Evolutionary conservation across 2,113 vertebrate species (phyloP).

Genomic region (Antidorcas marsupialis): DNA sequence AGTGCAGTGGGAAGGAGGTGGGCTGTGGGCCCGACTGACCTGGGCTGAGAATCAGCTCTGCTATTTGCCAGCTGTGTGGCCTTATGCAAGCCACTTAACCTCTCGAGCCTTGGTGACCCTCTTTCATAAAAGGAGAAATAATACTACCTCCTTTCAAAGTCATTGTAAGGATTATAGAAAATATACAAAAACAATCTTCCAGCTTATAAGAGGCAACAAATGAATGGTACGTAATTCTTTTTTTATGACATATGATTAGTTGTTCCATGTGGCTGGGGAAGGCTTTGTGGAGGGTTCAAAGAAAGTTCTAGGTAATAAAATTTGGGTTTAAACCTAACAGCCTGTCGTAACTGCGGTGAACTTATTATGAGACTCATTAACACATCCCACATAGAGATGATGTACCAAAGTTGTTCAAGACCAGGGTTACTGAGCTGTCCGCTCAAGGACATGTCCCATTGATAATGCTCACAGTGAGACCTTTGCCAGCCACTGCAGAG

Average conservation of each 20-base stretch:
- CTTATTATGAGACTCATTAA: background rate
- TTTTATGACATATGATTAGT: background rate
- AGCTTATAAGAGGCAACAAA: background rate
- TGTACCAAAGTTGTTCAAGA: background rate
- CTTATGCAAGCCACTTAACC: background rate
- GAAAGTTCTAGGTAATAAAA: background rate
- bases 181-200: background rate
- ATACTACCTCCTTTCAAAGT: background rate
- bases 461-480: background rate
- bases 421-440: background rate
- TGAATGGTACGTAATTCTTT: background rate
- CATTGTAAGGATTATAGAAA: background rate
- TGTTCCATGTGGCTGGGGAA: background rate
- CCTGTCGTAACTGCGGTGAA: background rate
- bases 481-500: background rate
- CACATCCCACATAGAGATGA: background rate
- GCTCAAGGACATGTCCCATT: background rate
- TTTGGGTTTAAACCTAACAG: background rate
- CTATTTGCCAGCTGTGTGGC: background rate
- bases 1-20: background rate
- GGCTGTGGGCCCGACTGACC: background rate
- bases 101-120: background rate
- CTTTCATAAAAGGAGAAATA: background rate
- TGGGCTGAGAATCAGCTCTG: background rate
- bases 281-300: background rate